Conservation (phyloP, 2,888 invertebrate genomes). For the Vanessa cardui region DNA sequence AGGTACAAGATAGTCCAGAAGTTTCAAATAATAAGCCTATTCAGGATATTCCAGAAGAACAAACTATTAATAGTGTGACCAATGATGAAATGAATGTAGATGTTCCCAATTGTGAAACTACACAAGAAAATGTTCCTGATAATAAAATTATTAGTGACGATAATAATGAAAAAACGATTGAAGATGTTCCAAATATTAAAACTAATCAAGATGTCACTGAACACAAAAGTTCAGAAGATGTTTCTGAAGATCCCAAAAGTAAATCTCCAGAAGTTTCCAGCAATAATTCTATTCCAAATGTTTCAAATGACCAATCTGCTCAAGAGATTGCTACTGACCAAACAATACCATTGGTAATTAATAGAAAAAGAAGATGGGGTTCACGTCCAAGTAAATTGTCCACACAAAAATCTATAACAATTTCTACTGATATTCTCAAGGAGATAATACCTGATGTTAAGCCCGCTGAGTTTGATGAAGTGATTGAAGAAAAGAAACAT, state of each 20-base stretch:
- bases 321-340: constrained; percentile 65
- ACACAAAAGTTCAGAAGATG: constrained; percentile 9
- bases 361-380: constrained; percentile 76
- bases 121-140: not conserved
- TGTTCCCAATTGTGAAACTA: not conserved
- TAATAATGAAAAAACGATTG: not conserved
- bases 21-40: not conserved
- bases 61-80: not conserved
- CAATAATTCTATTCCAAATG: not conserved
- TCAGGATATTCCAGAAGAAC: not conserved
- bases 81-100: not conserved
- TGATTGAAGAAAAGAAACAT: constrained; percentile 73
- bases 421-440: constrained; percentile 89
- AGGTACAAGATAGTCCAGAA: not conserved
- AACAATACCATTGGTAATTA: constrained; percentile 58
- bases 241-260: constrained; percentile 24
- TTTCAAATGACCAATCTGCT: constrained; percentile 43
- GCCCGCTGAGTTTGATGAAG: constrained; percentile 84
- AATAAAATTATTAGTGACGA: not conserved
- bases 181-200: not conserved
- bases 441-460: constrained; percentile 85
- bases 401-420: constrained; percentile 85
- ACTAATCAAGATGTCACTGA: not conserved
- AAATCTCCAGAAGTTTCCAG: constrained; percentile 18
- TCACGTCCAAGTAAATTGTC: constrained; percentile 72